Evolutionary conservation across 92 coral and sea anemone genomes (phyloP).

Genomic region (Paragorgia papillata): DNA sequence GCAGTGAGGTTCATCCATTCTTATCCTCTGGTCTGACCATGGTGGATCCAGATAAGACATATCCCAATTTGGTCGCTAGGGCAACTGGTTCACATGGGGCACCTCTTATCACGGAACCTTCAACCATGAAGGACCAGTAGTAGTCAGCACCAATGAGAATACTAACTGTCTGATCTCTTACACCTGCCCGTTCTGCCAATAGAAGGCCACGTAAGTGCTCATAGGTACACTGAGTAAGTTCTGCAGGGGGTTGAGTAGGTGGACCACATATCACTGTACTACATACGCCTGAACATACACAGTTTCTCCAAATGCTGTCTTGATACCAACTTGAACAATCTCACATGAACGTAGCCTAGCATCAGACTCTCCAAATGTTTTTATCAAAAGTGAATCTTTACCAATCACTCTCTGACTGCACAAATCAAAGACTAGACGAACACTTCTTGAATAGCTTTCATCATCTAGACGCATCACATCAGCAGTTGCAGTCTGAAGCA

Average conservation of each 20-base stretch:
- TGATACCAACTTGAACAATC: constrained; percentile 33
- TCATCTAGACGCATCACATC: background rate
- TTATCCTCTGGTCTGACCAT: background rate
- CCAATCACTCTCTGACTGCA: constrained; percentile 10
- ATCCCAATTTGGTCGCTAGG: constrained; percentile 43
- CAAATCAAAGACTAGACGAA: background rate
- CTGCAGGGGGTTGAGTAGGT: constrained; percentile 25
- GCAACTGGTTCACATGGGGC: constrained; percentile 46
- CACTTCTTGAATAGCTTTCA: background rate
- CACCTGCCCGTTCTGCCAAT: constrained; percentile 30
- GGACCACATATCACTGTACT: constrained; percentile 54
- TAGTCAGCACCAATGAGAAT: constrained; percentile 49
- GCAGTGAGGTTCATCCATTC: constrained; percentile 23
- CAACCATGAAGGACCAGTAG: constrained; percentile 34
- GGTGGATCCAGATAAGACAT: constrained; percentile 51
- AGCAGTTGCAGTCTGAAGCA: background rate
- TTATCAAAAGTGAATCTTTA: constrained; percentile 19
- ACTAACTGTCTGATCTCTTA: constrained; percentile 14
- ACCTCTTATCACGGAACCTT: constrained; percentile 32
- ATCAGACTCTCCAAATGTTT: constrained; percentile 35
- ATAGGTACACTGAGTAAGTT: constrained; percentile 23
- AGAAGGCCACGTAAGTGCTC: constrained; percentile 39
- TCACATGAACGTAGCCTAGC: constrained; percentile 34
- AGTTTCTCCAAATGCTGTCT: constrained; percentile 9
- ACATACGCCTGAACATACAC: constrained; percentile 34